Conservation (phyloP, 1,140 invertebrate genomes). For the Zaprionus lachaisei region DNA sequence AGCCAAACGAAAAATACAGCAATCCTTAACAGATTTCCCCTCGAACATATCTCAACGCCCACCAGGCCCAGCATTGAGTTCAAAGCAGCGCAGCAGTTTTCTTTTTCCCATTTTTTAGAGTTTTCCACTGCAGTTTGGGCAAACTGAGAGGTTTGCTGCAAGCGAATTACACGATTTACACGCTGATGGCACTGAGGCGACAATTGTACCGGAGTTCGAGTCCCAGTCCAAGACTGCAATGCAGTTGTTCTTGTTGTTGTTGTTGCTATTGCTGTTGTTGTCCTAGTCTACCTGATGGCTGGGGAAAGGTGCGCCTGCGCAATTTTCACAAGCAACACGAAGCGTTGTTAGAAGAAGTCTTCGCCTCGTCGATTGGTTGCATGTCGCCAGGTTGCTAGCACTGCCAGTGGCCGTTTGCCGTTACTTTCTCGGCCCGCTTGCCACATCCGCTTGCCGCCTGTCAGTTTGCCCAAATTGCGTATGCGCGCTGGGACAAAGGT, state of each 20-base stretch:
- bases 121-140: slow-evolving; percentile 7
- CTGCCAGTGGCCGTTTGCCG: slow-evolving; percentile 52
- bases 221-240: slow-evolving; percentile 1
- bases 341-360: slow-evolving; percentile 40
- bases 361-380: slow-evolving; percentile 27
- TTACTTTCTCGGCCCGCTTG: slow-evolving; percentile 67
- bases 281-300: slow-evolving; percentile 24
- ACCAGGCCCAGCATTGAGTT: slow-evolving; percentile 66
- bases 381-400: slow-evolving; percentile 12
- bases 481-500: slow-evolving; percentile 58
- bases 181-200: slow-evolving; percentile 67
- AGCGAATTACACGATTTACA: slow-evolving; percentile 73
- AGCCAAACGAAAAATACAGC: slow-evolving; percentile 25
- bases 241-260: not conserved
- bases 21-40: slow-evolving; percentile 22
- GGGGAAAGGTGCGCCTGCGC: slow-evolving; percentile 81
- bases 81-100: slow-evolving; percentile 65
- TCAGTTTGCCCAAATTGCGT: slow-evolving; percentile 79
- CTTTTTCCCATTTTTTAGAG: slow-evolving; percentile 21
- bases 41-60: slow-evolving; percentile 55
- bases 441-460: slow-evolving; percentile 72
- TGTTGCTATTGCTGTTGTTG: slow-evolving; percentile 11
- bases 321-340: slow-evolving; percentile 67
- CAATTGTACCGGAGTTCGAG: slow-evolving; percentile 57
- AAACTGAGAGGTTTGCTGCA: too few relatives aligned